A percentile compares a stretch with the other conserved stretches of the same genome.
Conservation (phyloP, 2,888 invertebrate species). For the Netelia virgata region DNA sequence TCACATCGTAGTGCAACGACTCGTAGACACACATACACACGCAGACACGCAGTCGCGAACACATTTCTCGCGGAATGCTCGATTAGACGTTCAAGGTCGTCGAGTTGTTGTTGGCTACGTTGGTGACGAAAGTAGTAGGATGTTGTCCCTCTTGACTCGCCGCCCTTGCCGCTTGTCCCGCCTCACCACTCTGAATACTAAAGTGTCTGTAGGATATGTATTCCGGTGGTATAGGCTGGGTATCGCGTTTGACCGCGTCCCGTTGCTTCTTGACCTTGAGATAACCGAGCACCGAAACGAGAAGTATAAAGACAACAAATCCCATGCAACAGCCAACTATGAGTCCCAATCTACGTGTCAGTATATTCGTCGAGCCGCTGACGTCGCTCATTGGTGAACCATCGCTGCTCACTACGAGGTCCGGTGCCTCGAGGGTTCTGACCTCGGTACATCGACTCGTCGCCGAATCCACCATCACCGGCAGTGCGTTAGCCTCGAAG, state of each 20-base stretch:
- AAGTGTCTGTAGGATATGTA: constrained; percentile 93
- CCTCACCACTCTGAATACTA: constrained; percentile 89
- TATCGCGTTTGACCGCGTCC: constrained; percentile 90
- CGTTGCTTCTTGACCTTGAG: constrained; percentile 94
- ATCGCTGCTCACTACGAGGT: constrained; percentile 84
- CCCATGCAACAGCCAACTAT: constrained; percentile 95
- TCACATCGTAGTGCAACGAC: not conserved
- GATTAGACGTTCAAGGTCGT: constrained; percentile 70
- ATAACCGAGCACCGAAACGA: constrained; percentile 94
- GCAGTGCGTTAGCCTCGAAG: constrained; percentile 86
- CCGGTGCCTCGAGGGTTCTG: constrained; percentile 90
- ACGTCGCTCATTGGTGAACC: constrained; percentile 85
- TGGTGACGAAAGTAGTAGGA: constrained; percentile 77
- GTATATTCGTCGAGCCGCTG: constrained; percentile 89
- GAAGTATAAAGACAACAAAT: constrained; percentile 93
- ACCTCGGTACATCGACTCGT: constrained; percentile 92
- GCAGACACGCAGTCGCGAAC: constrained; percentile 8
- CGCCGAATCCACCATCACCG: constrained; percentile 89
- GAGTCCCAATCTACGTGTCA: constrained; percentile 93
- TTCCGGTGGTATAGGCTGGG: constrained; percentile 90
- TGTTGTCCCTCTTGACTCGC: constrained; percentile 78
- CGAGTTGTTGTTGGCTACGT: constrained; percentile 74
- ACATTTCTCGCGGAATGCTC: constrained; percentile 24
- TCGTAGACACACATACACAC: not conserved
- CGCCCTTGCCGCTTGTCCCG: constrained; percentile 76